Evolutionary conservation across 2,888 invertebrate species (phyloP), one percentile per base, ranked within the genome.

Genomic region (Netelia virgata): DNA sequence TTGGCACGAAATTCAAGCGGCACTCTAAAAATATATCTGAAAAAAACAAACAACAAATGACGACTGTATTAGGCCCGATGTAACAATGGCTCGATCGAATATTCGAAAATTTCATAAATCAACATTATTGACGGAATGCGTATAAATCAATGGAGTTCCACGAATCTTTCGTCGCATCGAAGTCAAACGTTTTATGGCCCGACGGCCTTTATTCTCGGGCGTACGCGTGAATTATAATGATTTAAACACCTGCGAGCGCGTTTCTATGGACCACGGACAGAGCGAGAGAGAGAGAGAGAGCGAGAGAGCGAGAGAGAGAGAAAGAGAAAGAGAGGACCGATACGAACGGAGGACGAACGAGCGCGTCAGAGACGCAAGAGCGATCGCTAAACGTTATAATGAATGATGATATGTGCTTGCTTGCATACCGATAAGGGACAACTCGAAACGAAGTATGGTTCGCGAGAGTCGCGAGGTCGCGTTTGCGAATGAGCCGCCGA

Each of bases 401-500:
- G 69, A 59, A 69, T 77, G 28, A 61, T 50, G 23, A 28, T 20
- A 47, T 47, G 55, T 68, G 68, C 18, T 18, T 41, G 57, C 43
- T 50, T 16, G 68, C 76, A 61, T 77, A 47, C 16, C 68, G 28
- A 77, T 61, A 50, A 16, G 74, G 16, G n/a, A 41, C 9, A 47
- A 14, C 47, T 47, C 47, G 16, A 57, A 57, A 57, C 57, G 57
- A 57, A 57, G 57, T 57, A 18, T 57, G 16, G 1, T 57, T 68
- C 68, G 59, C 43, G 57, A 70, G 70, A 75, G 64, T 64, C 85
- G 72, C 83, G 83, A 79, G 83, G 85, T 79, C 79, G 61, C 63
- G 69, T 64, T 70, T 81, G 55, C 76, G 53, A 47, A 57, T 55
- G 76, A 75, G 73, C 9, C 66, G 70, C 68, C 68, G 79, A n/a